Conservation (phyloP, 2,113 vertebrate species). For the Brachypteracias leptosomus region DNA sequence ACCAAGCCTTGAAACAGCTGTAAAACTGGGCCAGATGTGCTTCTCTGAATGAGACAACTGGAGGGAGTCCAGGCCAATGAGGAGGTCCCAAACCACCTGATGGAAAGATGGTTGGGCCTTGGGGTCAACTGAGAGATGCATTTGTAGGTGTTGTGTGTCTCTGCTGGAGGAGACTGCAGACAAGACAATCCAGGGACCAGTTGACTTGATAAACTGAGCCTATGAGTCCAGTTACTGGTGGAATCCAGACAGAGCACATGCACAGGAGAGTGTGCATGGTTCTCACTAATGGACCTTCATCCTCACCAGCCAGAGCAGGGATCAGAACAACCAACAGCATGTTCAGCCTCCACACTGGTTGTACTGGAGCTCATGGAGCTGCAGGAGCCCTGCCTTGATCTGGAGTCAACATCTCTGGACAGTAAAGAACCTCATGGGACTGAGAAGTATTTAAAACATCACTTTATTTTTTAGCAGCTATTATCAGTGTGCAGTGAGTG, state of each 20-base stretch:
- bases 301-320: background rate
- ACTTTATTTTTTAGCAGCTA: background rate
- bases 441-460: background rate
- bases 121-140: background rate
- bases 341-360: background rate
- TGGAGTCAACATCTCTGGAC: background rate
- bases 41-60: background rate
- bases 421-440: background rate
- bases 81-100: background rate
- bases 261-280: fast-evolving
- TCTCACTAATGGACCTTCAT: background rate
- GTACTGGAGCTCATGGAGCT: background rate
- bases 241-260: background rate
- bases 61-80: background rate
- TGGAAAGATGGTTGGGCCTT: background rate
- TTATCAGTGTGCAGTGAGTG: background rate
- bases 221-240: background rate
- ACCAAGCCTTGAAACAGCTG: background rate
- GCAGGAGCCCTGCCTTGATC: background rate
- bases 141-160: background rate
- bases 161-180: background rate
- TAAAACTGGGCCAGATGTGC: background rate
- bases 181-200: background rate
- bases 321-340: background rate
- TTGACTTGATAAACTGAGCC: background rate